phyloP scores from a whole-genome alignment of 2,797 vertebrate genomes.

The Tapera naevia region DNA sequence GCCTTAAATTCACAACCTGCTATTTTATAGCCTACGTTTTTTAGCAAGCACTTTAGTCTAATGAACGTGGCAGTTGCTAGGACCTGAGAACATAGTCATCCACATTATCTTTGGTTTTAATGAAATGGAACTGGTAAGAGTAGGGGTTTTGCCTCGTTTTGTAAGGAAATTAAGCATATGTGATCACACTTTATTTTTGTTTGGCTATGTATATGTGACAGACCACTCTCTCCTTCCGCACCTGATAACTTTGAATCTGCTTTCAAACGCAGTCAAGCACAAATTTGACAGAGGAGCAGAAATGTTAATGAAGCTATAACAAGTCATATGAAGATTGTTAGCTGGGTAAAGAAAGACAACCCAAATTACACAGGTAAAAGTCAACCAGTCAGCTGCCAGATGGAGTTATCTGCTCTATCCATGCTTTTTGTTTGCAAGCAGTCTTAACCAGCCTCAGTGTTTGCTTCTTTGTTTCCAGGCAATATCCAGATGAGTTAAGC shows the following conservation, averaged over 20 bases:
- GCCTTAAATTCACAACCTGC: background rate
- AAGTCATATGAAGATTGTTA: background rate
- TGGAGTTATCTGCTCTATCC: background rate
- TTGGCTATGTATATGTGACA: background rate
- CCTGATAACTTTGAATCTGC: background rate
- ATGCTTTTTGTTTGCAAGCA: background rate
- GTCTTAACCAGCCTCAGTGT: background rate
- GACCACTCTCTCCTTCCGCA: background rate
- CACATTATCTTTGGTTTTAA: background rate
- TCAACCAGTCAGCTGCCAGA: background rate
- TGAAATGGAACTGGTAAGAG: background rate
- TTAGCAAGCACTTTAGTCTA: background rate
- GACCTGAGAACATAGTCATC: background rate
- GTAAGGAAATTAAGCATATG: background rate
- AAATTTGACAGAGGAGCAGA: background rate
- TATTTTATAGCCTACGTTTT: background rate
- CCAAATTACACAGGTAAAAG: background rate
- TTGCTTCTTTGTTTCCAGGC: background rate
- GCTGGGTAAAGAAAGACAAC: background rate
- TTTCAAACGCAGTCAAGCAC: background rate
- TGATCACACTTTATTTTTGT: background rate
- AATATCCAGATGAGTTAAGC: background rate
- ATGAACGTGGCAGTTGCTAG: background rate
- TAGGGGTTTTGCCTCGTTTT: background rate
- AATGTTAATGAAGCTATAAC: background rate